Evolutionary conservation across 2,888 invertebrate species (phyloP).

Genomic region (Biston betularia): DNA sequence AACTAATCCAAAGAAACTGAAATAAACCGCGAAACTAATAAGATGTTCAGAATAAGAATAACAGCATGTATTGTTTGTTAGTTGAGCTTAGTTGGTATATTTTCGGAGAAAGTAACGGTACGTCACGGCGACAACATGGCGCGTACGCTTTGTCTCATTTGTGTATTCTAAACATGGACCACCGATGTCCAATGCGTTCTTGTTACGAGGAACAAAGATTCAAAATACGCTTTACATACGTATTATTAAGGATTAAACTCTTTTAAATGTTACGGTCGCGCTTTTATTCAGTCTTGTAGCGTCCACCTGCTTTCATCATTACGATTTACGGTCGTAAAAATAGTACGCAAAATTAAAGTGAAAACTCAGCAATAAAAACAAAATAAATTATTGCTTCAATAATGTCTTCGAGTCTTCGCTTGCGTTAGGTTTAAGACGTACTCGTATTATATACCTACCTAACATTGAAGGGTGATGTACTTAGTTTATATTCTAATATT

Average conservation of each 20-base stretch:
- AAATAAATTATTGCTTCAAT: too few species aligned
- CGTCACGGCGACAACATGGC: slow-evolving; percentile 30
- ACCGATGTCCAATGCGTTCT: background rate
- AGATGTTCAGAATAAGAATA: slow-evolving; percentile 19
- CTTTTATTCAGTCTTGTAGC: background rate
- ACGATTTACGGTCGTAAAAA: background rate
- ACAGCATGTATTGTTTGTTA: slow-evolving; percentile 25
- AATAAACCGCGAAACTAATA: background rate
- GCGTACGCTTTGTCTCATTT: slow-evolving; percentile 24
- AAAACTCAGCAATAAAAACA: too few species aligned
- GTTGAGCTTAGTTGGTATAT: slow-evolving; percentile 46
- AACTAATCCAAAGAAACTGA: background rate
- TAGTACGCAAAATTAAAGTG: background rate
- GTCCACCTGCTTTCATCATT: background rate
- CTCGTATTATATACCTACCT: too few species aligned
- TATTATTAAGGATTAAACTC: background rate
- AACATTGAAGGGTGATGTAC: too few species aligned
- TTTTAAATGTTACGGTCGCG: too few species aligned
- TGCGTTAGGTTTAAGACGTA: too few species aligned
- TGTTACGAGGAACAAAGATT: background rate
- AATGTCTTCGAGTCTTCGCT: too few species aligned
- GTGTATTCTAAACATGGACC: slow-evolving; percentile 1
- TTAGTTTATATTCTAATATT: too few species aligned
- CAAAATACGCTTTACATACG: background rate
- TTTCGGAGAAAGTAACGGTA: slow-evolving; percentile 64